phyloP scores from a whole-genome alignment of 2,888 invertebrate species.

The Theodoxus fluviatilis region DNA sequence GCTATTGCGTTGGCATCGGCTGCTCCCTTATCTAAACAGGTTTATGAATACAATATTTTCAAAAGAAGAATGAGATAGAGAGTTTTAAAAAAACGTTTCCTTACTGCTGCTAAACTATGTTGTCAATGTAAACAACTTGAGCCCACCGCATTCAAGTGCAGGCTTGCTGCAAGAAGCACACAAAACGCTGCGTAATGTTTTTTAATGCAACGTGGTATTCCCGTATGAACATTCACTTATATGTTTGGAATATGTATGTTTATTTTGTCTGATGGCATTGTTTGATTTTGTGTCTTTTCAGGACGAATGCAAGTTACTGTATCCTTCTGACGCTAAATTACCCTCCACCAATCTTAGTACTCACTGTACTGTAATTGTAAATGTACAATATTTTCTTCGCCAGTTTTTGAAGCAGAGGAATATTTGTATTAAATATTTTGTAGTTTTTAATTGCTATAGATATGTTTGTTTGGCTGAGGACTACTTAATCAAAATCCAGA shows the following conservation, averaged over 20 bases:
- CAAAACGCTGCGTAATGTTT: too few relatives aligned
- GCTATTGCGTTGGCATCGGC: too few relatives aligned
- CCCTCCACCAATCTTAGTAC: neutral
- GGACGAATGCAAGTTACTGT: constrained; percentile 28
- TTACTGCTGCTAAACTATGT: too few relatives aligned
- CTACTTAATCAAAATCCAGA: too few relatives aligned
- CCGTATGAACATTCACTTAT: neutral
- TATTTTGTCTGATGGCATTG: neutral
- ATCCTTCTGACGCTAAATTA: constrained; percentile 21
- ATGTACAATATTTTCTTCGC: neutral
- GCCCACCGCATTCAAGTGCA: too few relatives aligned
- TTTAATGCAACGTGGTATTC: too few relatives aligned
- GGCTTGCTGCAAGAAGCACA: too few relatives aligned
- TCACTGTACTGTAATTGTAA: neutral
- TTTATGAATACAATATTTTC: too few relatives aligned
- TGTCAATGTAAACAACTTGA: too few relatives aligned
- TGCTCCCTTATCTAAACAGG: too few relatives aligned
- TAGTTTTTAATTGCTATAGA: neutral
- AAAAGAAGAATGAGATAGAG: too few relatives aligned
- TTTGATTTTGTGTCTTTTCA: constrained; percentile 18
- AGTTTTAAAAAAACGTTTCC: too few relatives aligned
- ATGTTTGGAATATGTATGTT: neutral
- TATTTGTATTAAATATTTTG: neutral
- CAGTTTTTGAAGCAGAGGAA: neutral
- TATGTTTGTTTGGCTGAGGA: neutral